These are phyloP conservation scores for Tineola bisselliella DNA, from an alignment of 2,888 invertebrate species.

Conservation along the genomic window DNA sequence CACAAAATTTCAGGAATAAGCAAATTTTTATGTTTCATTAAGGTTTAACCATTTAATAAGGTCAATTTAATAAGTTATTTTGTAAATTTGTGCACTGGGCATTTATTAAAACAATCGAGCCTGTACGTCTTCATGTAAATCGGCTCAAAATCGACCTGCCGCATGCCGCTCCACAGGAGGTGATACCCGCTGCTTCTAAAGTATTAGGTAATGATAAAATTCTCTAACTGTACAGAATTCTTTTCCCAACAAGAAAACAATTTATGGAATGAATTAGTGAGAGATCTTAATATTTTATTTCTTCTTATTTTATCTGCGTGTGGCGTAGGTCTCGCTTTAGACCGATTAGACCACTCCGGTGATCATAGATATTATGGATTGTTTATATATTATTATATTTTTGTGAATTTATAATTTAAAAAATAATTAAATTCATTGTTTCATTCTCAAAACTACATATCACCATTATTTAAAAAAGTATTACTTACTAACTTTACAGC, in stretches of 20 bases:
- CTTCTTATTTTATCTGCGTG: conserved; percentile 5
- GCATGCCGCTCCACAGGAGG: conserved; percentile 29
- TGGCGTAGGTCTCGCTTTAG: neutral
- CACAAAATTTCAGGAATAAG: too few relatives aligned
- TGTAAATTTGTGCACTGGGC: neutral
- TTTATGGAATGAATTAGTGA: conserved; percentile 31
- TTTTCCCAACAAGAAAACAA: conserved; percentile 43
- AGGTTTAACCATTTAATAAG: too few relatives aligned
- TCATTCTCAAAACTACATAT: too few relatives aligned
- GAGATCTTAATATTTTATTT: conserved; percentile 10
- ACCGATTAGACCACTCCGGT: neutral
- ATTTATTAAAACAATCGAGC: neutral
- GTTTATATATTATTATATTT: too few relatives aligned
- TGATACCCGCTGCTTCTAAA: conserved; percentile 26
- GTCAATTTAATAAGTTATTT: too few relatives aligned
- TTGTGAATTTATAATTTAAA: too few relatives aligned
- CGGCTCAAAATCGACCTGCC: neutral
- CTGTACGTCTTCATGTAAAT: conserved; percentile 5
- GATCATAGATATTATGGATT: neutral
- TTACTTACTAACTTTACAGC: too few relatives aligned
- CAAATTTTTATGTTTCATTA: too few relatives aligned
- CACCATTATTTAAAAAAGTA: too few relatives aligned
- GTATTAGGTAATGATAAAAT: conserved; percentile 51
- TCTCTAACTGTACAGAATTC: conserved; percentile 43
- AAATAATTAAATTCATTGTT: too few relatives aligned